These are phyloP conservation scores for Drosophila ercepeae DNA, from an alignment of 1,140 invertebrate species.

Conservation along the genomic window DNA sequence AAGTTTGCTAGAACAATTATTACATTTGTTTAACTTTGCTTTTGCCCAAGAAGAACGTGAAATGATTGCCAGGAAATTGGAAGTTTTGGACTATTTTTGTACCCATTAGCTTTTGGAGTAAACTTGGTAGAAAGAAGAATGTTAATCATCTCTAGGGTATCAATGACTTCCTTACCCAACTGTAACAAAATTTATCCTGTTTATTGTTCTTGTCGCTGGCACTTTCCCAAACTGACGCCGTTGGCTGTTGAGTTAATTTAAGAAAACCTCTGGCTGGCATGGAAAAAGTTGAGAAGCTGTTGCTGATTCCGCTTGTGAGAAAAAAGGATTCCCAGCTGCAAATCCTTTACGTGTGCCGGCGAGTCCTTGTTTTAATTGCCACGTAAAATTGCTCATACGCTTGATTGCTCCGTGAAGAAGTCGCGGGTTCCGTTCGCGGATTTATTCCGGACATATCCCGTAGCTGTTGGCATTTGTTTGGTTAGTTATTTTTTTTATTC, in stretches of 20 bases:
- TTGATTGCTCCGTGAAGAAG: constrained; percentile 70
- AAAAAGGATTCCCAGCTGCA: constrained; percentile 61
- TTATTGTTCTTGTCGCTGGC: constrained; percentile 47
- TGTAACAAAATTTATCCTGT: constrained; percentile 4
- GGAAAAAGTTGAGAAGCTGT: constrained; percentile 39
- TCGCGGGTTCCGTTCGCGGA: constrained; percentile 37
- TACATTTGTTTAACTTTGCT: constrained; percentile 79
- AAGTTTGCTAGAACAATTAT: constrained; percentile 80
- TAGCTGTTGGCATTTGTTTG: constrained; percentile 45
- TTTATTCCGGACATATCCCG: constrained; percentile 20
- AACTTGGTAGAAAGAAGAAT: too few relatives aligned
- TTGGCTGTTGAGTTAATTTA: constrained; percentile 55
- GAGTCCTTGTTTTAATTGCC: constrained; percentile 76
- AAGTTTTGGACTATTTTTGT: constrained; percentile 49
- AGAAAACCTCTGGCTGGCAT: constrained; percentile 50
- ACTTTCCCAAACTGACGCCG: constrained; percentile 17
- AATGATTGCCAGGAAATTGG: background rate
- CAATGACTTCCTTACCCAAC: background rate
- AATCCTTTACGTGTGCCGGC: constrained; percentile 69
- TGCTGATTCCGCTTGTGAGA: constrained; percentile 40
- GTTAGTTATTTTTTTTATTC: constrained; percentile 27
- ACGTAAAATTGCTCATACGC: constrained; percentile 77
- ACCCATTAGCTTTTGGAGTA: background rate
- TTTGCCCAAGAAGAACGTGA: constrained; percentile 37
- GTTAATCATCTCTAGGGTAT: constrained; percentile 8